Base-by-base conservation (phyloP, 2,113 vertebrate genomes). In the Sclerurus mexicanus region DNA sequence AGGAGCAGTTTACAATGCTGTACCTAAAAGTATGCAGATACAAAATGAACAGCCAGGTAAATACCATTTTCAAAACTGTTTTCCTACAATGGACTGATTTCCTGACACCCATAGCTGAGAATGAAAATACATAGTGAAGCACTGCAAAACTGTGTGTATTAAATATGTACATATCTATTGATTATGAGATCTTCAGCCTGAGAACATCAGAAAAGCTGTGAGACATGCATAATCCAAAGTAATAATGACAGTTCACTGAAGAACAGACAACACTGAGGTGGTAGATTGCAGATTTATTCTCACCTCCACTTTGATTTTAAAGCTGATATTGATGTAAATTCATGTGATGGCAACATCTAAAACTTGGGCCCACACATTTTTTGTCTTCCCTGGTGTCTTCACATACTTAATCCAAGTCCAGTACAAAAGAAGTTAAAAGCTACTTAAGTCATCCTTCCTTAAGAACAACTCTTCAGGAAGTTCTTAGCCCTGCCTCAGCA, bases 201-300 rank as follows among this genome's bases (percentile, higher is more conserved):
- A 68, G n/a, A 90, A 67, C 15, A 56, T 58, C 10, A 85, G 53
- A 67, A 94, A 83, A 78, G 5, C 44, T 87, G 23, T 17, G 35
- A 53, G 73, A 79, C 39, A 15, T 47, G 33, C 31, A 33, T 78
- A 69, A 83, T 56, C 39, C 19, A 77, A 90, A 58, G 55, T 74
- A 83, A 63, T n/a, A 60, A 15, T n/a, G 24, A 23, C 39, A 56
- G 21, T 69, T 75, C 60, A 44, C 39, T 71, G 73, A 63, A 86
- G 56, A 84, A 40, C 12, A 0, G 0, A 62, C 8, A 46, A 46
- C 18, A 66, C 22, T 0, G 0, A 69, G 22, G 35, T 59, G 24
- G 39, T 64, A 62, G 25, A 55, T 31, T 62, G 49, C 24, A 77
- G n/a, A 63, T 63, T 80, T 83, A 31, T 85, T 73, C 47, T 81